Evolutionary conservation across 2,888 invertebrate species (phyloP), one percentile per base, ranked within the genome.

Genomic region (Campopleginae sp.): DNA sequence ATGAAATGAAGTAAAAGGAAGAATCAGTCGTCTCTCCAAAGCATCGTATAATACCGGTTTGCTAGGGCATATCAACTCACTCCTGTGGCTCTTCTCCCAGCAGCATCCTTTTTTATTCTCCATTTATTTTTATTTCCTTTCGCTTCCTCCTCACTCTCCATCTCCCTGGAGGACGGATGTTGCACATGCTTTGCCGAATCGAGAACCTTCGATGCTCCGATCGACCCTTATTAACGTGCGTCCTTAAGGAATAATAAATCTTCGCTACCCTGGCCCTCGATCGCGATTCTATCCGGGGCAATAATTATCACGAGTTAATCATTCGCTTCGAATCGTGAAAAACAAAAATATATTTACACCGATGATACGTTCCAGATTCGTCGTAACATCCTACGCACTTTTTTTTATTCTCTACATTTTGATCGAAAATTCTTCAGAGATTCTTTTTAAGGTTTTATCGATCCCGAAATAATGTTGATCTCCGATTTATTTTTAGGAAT

Each of bases 11-110:
- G 75, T 75, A 75, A 68, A 76, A 82, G 70, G 78, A 86, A 81
- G 82, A 77, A 87, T 83, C 71, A 81, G 63, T 46, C 75, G 87
- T 80, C 86, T 80, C 82, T 80, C 76, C 51, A 31, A 76, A 72
- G 77, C 80, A 80, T 87, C 84, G 87, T 86, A 86, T 87, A 86
- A 88, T 88, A 88, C 88, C 88, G 88, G 88, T 88, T 88, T 88
- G 79, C 66, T 86, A 82, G 82, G 78, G 74, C 77, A 82, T 51
- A 79, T 71, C 76, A 23, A 72, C 72, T 58, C 44, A 17, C 33
- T 68, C 61, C 12, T 33, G 72, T 31, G 61, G 44, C 77, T 78
- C 80, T 66, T 23, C 63, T 48, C 46, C 68, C 38, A 33, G 33
- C 38, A 38, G 38, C 74, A 54, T 66, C 54, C 23, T 48, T 70